Percentiles rank a stretch among this genome's conserved stretches.
phyloP scores from a whole-genome alignment of 2,113 vertebrate genomes.

The Oceanites oceanicus region DNA sequence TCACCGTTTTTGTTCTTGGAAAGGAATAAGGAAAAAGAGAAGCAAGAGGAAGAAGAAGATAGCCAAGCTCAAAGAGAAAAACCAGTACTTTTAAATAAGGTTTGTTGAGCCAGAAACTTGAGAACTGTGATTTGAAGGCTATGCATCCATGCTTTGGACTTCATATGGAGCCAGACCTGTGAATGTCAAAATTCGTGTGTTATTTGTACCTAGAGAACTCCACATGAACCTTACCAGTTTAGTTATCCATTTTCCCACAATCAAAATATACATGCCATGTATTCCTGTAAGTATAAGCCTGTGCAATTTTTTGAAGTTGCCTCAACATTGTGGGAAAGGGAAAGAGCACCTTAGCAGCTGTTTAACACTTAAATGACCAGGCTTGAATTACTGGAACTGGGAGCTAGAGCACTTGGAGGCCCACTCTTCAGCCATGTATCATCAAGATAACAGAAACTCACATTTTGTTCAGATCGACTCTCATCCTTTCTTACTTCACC shows the following conservation, averaged over 20 bases:
- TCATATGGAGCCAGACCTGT: background rate
- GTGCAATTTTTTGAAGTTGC: background rate
- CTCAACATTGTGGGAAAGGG: background rate
- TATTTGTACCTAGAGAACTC: background rate
- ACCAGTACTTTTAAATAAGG: background rate
- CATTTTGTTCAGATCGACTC: background rate
- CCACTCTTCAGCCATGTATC: background rate
- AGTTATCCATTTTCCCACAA: background rate
- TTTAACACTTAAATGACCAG: background rate
- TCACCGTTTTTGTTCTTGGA: background rate
- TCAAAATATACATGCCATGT: background rate
- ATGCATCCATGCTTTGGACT: background rate
- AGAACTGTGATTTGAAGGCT: background rate
- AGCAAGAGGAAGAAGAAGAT: background rate
- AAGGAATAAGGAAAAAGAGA: background rate
- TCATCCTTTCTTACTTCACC: background rate
- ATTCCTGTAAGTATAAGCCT: background rate
- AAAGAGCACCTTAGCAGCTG: background rate
- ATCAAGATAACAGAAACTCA: rapidly evolving
- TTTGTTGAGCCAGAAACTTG: background rate
- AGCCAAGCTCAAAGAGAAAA: background rate
- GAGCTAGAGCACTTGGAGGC: background rate
- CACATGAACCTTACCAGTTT: background rate
- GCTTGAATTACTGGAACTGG: background rate
- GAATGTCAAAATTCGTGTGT: background rate